Evolutionary conservation across 2,113 vertebrate species (phyloP).

Genomic region (Calidris pugnax): DNA sequence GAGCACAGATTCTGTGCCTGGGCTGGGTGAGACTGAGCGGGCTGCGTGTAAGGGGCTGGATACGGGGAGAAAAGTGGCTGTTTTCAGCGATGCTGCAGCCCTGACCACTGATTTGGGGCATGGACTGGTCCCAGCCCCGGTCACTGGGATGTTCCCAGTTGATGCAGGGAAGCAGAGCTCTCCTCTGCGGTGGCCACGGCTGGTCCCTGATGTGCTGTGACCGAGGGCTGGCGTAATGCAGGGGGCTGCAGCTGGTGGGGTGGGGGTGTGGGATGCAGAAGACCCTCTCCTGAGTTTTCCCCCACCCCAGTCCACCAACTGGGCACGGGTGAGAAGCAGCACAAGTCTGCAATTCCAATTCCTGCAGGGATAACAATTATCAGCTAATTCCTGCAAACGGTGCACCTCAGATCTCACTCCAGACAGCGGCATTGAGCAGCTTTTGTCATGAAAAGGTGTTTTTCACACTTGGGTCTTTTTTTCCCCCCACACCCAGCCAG

Average conservation of each 20-base stretch:
- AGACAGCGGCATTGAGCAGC: background rate
- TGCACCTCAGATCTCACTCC: background rate
- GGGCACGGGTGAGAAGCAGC: rapidly evolving
- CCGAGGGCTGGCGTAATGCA: background rate
- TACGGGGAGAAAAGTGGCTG: background rate
- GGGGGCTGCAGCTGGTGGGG: background rate
- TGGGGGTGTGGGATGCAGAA: background rate
- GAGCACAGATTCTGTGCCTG: background rate
- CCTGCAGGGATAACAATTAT: background rate
- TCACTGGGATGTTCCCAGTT: background rate
- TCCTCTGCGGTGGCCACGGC: rapidly evolving
- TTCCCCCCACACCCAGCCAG: background rate
- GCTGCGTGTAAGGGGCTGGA: background rate
- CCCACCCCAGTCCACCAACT: rapidly evolving
- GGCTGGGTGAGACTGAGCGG: background rate
- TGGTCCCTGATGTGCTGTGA: background rate
- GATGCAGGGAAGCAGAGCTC: background rate
- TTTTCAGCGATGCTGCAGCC: background rate
- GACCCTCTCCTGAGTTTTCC: background rate
- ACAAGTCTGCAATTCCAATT: background rate
- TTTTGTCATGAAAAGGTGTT: background rate
- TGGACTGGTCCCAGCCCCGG: rapidly evolving
- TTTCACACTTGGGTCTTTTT: background rate
- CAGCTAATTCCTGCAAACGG: background rate
- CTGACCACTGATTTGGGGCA: rapidly evolving